Conservation (phyloP, 37 sponge, comb jelly and placozoan genomes). For the Mnemiopsis leidyi region DNA sequence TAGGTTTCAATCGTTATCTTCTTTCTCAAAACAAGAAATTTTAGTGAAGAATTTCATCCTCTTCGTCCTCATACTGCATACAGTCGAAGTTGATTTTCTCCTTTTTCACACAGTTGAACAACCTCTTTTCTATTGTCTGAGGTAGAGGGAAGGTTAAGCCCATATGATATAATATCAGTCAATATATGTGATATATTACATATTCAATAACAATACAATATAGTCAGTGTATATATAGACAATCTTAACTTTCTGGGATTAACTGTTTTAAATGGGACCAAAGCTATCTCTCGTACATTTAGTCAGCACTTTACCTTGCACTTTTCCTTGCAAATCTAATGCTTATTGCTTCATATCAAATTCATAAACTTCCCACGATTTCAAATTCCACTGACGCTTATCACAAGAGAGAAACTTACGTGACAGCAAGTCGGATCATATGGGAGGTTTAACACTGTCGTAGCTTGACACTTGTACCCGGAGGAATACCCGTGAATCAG, state of each 20-base stretch:
- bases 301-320: too few relatives aligned
- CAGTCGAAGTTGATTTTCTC: background rate
- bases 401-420: too few relatives aligned
- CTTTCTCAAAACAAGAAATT: too few relatives aligned
- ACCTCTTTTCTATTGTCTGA: constrained; percentile 11
- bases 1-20: too few relatives aligned
- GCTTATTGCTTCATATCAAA: too few relatives aligned
- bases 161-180: background rate
- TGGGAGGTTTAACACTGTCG: background rate
- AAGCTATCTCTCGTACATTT: too few relatives aligned
- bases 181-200: background rate
- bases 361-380: too few relatives aligned
- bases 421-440: background rate
- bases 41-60: background rate
- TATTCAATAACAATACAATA: background rate
- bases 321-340: too few relatives aligned
- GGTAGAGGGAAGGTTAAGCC: background rate
- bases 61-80: background rate
- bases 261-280: too few relatives aligned
- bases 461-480: background rate
- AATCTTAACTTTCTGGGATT: too few relatives aligned
- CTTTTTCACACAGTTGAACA: background rate
- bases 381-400: too few relatives aligned
- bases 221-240: too few relatives aligned
- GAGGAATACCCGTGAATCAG: background rate